Percentiles rank a stretch among this genome's conserved stretches.
Conservation (phyloP, 2,113 vertebrate genomes). For the Climacteris rufus region DNA sequence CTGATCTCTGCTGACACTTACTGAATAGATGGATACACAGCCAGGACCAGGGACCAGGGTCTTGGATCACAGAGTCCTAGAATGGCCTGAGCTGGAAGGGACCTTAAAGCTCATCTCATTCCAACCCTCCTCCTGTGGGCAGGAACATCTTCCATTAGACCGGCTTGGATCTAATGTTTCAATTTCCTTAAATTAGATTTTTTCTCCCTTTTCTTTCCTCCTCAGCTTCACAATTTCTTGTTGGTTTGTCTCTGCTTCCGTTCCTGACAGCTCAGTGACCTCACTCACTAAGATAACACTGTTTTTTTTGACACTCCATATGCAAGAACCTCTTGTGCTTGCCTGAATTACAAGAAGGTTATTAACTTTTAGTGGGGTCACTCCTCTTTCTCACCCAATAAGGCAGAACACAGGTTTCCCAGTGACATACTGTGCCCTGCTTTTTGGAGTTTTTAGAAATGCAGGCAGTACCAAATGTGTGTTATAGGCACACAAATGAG, state of each 20-base stretch:
- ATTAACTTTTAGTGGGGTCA: background rate
- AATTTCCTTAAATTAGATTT: background rate
- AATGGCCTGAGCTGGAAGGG: background rate
- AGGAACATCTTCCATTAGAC: background rate
- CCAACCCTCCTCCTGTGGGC: background rate
- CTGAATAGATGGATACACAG: background rate
- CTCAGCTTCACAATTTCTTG: background rate
- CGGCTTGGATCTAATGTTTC: background rate
- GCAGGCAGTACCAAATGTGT: background rate
- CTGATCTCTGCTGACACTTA: fast-evolving
- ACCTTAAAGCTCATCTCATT: background rate
- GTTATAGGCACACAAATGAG: background rate
- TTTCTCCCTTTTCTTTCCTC: background rate
- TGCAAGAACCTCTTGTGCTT: background rate
- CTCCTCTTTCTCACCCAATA: background rate
- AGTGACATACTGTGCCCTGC: background rate
- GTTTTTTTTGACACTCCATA: background rate
- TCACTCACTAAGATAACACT: background rate
- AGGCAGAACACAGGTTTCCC: background rate
- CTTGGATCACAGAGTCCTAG: background rate
- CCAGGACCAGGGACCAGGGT: background rate
- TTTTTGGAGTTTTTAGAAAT: background rate
- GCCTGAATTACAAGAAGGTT: background rate
- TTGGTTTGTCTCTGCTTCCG: background rate
- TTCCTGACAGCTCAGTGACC: slow-evolving; percentile 17